Base-by-base conservation (phyloP, 2,113 vertebrate species). In the Neomonachus schauinslandi region DNA sequence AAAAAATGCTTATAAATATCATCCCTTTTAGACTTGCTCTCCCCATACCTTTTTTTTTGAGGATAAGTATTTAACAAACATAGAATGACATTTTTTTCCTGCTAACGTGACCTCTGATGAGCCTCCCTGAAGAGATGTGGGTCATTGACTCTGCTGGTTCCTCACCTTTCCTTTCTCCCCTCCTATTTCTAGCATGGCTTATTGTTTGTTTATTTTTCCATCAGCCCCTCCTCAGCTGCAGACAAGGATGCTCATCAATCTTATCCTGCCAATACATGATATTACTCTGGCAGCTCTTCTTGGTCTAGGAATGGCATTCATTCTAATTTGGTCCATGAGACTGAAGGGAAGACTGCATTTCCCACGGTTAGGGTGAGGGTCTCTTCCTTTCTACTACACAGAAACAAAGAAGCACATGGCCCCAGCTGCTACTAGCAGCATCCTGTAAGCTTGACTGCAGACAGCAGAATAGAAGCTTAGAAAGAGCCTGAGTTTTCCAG, bases 181-280 rank as follows among this genome's bases (percentile, higher is more conserved):
- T 51, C 46, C 26, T 63, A 7, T 71, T 76, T 36, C 63, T 59
- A 80, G 22, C 12, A 21, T 36, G 57, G 4, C 18, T 67, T 63
- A 39, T 2, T 33, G 18, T 53, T 72, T 55, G 12, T 28, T 39
- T 49, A 42, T 16, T n/a, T 71, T 51, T 59, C 26, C 12, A 21
- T 39, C 72, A 61, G 22, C 8, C 12, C 51, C 39, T 74, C 11
- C 3, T 81, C 5, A 10, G 22, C 51, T 61, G 16, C 7, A 11
- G 33, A 71, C 36, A 63, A 63, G n/a, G 57, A 71, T 39, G 49
- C 79, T 96, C 76, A 95, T 95, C 86, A 89, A 80, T 89, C 42
- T 93, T 80, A 94, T 63, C 82, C 59, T 18, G 0, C 77, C 59
- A 87, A 36, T 63, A 53, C 8, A 33, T n/a, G 36, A 15, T 49